Evolutionary conservation across 2,113 vertebrate species (phyloP).

Genomic region (Hylia prasina): DNA sequence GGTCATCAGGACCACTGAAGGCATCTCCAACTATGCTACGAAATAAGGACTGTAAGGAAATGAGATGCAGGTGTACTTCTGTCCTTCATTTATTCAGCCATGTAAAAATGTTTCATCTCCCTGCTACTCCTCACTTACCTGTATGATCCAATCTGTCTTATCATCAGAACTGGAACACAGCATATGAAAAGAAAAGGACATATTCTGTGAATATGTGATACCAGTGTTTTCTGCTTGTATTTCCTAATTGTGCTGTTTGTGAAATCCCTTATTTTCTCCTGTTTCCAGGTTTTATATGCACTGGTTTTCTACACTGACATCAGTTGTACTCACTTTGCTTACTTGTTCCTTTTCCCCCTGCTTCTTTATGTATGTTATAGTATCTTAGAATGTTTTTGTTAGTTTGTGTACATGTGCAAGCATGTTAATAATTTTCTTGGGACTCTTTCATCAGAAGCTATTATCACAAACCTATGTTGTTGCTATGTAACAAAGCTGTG

Average conservation of each 20-base stretch:
- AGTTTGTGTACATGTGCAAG: background rate
- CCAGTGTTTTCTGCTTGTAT: background rate
- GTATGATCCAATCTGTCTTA: background rate
- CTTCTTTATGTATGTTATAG: background rate
- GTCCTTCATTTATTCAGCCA: background rate
- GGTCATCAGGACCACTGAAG: background rate
- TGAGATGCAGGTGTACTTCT: background rate
- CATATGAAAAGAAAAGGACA: background rate
- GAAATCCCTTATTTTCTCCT: background rate
- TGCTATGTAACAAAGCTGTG: background rate
- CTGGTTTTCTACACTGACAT: background rate
- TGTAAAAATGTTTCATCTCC: background rate
- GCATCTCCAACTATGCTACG: background rate
- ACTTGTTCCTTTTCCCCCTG: accelerated
- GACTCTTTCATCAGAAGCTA: background rate
- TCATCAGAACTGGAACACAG: background rate
- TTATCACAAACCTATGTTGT: background rate
- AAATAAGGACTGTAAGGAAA: background rate
- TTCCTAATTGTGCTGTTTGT: background rate
- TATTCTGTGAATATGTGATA: background rate
- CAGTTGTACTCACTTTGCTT: background rate
- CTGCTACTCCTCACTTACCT: background rate
- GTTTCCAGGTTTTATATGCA: background rate
- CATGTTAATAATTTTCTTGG: background rate
- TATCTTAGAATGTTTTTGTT: background rate